Evolutionary conservation across 2,888 invertebrate species (phyloP).

Genomic region (Bruchidius siliquastri): DNA sequence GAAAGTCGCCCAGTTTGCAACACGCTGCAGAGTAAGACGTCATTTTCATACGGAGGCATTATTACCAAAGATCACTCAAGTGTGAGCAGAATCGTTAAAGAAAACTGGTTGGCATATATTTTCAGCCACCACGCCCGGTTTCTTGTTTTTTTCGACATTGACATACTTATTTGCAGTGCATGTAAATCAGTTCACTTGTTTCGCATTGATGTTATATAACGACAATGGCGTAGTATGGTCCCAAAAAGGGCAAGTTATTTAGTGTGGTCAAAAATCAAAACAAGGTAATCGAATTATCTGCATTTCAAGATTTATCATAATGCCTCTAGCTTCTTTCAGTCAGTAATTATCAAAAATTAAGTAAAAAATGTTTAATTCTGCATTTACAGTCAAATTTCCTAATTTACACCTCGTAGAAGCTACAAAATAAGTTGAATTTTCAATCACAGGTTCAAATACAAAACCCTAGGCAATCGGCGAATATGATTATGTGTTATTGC

Average conservation of each 20-base stretch:
- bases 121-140: conserved; percentile 20
- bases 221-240: background rate
- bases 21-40: background rate
- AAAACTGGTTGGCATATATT: background rate
- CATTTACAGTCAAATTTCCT: no score
- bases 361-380: no score
- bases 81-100: background rate
- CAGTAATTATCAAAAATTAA: no score
- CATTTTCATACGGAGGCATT: background rate
- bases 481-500: no score
- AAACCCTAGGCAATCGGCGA: no score
- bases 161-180: conserved; percentile 13
- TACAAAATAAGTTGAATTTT: no score
- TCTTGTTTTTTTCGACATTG: conserved; percentile 25
- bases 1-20: background rate
- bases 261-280: background rate
- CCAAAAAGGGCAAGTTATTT: background rate
- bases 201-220: background rate
- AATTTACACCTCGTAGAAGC: no score
- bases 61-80: background rate
- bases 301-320: no score
- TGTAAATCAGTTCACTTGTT: background rate
- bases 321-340: no score
- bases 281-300: no score
- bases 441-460: no score